A percentile compares a stretch with the other conserved stretches of the same genome.
Conservation (phyloP, 2,797 vertebrate species). For the Margarornis squamiger region DNA sequence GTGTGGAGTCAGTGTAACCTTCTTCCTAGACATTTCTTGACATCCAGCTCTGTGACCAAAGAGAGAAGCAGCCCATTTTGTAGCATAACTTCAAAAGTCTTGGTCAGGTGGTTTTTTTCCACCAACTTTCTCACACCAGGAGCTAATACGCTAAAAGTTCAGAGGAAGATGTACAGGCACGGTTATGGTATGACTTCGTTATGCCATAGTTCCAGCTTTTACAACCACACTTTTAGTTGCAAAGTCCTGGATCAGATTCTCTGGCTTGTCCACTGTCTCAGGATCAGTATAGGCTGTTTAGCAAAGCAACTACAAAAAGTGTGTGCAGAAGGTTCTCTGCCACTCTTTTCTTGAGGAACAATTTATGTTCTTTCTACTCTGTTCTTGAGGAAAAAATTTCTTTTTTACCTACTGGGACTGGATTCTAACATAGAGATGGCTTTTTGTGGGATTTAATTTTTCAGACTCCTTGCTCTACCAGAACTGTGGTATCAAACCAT, state of each 20-base stretch:
- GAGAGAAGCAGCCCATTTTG: background rate
- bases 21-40: background rate
- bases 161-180: background rate
- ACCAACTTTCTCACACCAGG: background rate
- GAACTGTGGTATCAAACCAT: background rate
- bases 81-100: background rate
- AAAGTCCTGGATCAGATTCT: background rate
- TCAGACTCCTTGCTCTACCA: background rate
- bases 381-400: background rate
- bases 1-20: background rate
- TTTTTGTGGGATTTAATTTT: background rate
- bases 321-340: background rate
- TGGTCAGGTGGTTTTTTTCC: rapidly evolving
- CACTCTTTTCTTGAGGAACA: background rate
- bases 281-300: background rate
- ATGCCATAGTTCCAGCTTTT: background rate
- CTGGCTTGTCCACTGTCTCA: background rate
- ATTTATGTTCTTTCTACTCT: background rate
- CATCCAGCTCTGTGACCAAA: background rate
- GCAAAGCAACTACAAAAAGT: background rate
- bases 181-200: background rate
- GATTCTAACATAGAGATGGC: background rate
- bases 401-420: background rate
- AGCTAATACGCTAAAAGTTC: background rate
- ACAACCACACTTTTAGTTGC: background rate